phyloP scores from a whole-genome alignment of 2,797 vertebrate genomes.

The Helarctos malayanus region DNA sequence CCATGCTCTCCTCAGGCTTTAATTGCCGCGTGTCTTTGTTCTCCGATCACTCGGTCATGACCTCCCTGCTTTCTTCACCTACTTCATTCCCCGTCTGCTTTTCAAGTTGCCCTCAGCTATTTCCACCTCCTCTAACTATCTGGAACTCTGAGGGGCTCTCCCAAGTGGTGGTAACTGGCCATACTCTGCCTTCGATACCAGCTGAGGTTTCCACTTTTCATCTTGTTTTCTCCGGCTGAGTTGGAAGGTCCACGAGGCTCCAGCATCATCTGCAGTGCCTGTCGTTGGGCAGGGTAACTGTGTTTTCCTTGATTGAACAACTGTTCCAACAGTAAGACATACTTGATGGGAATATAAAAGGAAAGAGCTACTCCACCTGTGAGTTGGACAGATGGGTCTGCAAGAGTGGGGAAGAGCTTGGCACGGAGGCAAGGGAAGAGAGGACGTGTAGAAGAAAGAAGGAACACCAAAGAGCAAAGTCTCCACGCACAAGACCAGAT shows the following conservation, averaged over 20 bases:
- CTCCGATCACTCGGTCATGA: accelerated
- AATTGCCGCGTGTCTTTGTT: accelerated
- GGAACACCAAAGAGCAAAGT: too few species aligned
- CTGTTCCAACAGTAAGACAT: neutral
- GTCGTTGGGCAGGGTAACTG: neutral
- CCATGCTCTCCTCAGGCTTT: accelerated
- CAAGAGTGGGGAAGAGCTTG: neutral
- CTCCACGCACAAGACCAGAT: neutral
- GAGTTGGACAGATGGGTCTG: too few species aligned
- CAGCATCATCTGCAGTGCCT: neutral
- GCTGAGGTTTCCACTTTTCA: accelerated
- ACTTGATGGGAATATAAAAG: neutral
- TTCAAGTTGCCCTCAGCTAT: neutral
- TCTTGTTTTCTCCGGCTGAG: neutral
- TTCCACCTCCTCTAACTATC: neutral
- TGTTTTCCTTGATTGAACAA: neutral
- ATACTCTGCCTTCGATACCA: neutral
- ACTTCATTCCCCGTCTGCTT: neutral
- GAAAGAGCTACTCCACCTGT: too few species aligned
- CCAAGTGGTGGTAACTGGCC: too few species aligned
- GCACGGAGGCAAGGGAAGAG: neutral
- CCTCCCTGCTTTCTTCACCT: neutral
- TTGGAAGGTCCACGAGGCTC: neutral
- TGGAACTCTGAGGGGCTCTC: neutral
- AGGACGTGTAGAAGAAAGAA: neutral